Conservation (phyloP, 1,140 invertebrate species). For the Aphelenchoides besseyi region DNA sequence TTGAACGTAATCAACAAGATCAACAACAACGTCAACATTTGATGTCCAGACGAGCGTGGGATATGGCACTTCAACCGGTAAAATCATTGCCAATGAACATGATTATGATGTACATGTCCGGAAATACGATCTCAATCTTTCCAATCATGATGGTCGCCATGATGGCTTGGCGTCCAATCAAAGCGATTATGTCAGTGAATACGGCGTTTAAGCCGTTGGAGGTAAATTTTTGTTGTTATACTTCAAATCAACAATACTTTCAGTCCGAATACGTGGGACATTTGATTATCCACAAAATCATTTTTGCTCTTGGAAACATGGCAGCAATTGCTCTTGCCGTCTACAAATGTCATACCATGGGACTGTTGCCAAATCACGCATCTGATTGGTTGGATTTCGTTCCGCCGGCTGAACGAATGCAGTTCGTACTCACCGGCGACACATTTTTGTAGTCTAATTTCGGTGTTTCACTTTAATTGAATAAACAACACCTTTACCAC, state of each 20-base stretch:
- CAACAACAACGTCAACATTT: constrained; percentile 46
- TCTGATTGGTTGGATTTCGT: constrained; percentile 99
- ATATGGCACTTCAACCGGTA: constrained; percentile 86
- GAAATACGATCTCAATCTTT: constrained; percentile 85
- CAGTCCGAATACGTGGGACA: constrained; percentile 43
- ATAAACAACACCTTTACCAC: too few species aligned
- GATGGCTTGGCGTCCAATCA: constrained; percentile 89
- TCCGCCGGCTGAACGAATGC: constrained; percentile 44
- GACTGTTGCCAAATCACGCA: constrained; percentile 88
- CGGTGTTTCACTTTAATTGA: neutral
- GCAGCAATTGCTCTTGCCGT: constrained; percentile 85
- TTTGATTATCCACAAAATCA: constrained; percentile 77
- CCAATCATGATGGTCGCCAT: constrained; percentile 99
- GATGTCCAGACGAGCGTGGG: constrained; percentile 79
- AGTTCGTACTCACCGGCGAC: constrained; percentile 37
- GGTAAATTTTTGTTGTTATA: constrained; percentile 19
- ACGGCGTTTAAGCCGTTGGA: constrained; percentile 66
- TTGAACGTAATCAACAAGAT: constrained; percentile 19
- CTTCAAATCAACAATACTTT: constrained; percentile 24
- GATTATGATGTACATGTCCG: constrained; percentile 95
- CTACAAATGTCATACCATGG: constrained; percentile 99
- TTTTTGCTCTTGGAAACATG: constrained; percentile 90
- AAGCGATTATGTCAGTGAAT: constrained; percentile 84
- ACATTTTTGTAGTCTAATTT: constrained; percentile 17
- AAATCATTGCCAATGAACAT: constrained; percentile 96